Evolutionary conservation across 2,113 vertebrate species (phyloP).

Genomic region (Brachionichthys hirsutus): DNA sequence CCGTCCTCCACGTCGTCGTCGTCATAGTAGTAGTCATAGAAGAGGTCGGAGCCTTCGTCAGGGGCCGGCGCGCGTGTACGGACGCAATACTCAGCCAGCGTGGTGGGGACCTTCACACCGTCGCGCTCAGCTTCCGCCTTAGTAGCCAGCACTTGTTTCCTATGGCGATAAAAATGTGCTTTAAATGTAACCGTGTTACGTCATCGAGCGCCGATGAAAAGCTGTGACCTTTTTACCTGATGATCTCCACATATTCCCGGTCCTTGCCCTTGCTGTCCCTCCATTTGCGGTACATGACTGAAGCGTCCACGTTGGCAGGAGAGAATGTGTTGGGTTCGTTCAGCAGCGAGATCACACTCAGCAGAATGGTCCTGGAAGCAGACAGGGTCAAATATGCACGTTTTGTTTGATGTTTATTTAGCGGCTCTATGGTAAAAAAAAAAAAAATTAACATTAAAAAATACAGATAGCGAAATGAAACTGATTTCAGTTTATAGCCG

Average conservation of each 20-base stretch:
- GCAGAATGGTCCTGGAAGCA: constrained; percentile 75
- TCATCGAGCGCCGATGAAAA: background rate
- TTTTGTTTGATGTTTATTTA: too few species aligned
- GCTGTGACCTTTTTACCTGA: constrained; percentile 59
- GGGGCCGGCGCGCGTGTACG: constrained; percentile 87
- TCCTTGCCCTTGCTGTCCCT: constrained; percentile 82
- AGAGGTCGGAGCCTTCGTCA: constrained; percentile 91
- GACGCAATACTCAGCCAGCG: constrained; percentile 93
- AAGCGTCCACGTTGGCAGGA: constrained; percentile 80
- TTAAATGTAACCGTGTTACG: background rate
- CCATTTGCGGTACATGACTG: constrained; percentile 83
- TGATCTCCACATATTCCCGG: constrained; percentile 80
- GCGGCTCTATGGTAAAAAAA: too few species aligned
- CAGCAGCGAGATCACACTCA: constrained; percentile 79
- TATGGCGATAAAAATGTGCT: constrained; percentile 39
- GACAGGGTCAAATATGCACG: constrained; percentile 3
- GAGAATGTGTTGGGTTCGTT: constrained; percentile 82
- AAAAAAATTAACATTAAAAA: too few species aligned
- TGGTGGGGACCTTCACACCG: constrained; percentile 94
- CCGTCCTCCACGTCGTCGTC: constrained; percentile 85
- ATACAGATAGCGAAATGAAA: too few species aligned
- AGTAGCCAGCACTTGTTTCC: constrained; percentile 94
- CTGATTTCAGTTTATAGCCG: too few species aligned
- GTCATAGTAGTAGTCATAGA: constrained; percentile 95
- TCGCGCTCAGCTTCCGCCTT: constrained; percentile 92